phyloP scores from a whole-genome alignment of 2,797 vertebrate genomes.

The Hemibagrus guttatus region DNA sequence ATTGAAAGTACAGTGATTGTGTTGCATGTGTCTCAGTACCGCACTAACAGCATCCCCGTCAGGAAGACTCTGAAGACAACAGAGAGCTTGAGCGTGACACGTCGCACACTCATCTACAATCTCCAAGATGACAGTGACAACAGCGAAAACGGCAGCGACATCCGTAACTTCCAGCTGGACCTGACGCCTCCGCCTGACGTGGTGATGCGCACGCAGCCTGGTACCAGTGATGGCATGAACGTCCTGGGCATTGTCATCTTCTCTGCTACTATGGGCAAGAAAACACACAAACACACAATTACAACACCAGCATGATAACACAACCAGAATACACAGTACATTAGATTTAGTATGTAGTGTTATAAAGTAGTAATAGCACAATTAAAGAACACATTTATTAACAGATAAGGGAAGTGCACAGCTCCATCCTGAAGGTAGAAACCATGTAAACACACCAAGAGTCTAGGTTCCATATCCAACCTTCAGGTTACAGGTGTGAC shows the following conservation, averaged over 20 bases:
- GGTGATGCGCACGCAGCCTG: constrained; percentile 85
- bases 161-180: constrained; percentile 92
- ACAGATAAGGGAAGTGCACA: background rate
- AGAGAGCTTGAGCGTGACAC: constrained; percentile 66
- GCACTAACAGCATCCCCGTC: constrained; percentile 84
- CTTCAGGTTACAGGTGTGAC: background rate
- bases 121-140: constrained; percentile 86
- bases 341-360: background rate
- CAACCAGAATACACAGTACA: background rate
- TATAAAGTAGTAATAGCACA: background rate
- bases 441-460: background rate
- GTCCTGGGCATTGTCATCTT: constrained; percentile 97
- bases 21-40: constrained; percentile 79
- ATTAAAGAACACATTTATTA: background rate
- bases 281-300: background rate
- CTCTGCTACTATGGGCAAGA: constrained; percentile 93
- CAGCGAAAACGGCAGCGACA: constrained; percentile 85
- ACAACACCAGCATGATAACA: background rate
- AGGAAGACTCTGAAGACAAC: constrained; percentile 76
- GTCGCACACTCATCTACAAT: constrained; percentile 83
- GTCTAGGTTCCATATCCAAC: background rate
- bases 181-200: constrained; percentile 91
- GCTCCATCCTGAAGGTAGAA: background rate
- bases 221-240: constrained; percentile 94
- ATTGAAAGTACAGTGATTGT: background rate